phyloP scores from a whole-genome alignment of 2,113 vertebrate genomes.

The Syrmaticus mikado region DNA sequence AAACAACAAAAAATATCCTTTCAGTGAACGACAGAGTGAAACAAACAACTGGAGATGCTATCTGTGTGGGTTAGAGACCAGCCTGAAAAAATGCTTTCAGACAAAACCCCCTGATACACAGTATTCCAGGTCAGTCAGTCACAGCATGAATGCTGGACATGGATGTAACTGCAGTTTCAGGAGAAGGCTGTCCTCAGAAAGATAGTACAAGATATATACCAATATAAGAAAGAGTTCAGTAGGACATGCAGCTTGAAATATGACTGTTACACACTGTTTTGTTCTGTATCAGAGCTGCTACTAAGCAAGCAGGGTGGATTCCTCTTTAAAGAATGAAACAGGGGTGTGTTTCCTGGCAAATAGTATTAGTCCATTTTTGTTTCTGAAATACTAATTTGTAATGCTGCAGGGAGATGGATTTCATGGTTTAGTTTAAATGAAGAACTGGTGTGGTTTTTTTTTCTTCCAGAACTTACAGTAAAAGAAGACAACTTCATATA shows the following conservation, averaged over 20 bases:
- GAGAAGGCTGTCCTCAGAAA: neutral
- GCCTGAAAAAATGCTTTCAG: neutral
- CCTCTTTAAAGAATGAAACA: neutral
- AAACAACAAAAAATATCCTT: neutral
- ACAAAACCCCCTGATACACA: neutral
- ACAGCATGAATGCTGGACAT: neutral
- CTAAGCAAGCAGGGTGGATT: fast-evolving
- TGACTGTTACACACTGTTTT: neutral
- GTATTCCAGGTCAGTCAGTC: neutral
- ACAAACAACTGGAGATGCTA: neutral
- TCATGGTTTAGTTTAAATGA: neutral
- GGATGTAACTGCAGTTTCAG: neutral
- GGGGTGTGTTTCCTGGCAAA: neutral
- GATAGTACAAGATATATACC: neutral
- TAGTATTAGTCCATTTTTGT: neutral
- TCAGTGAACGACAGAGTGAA: neutral
- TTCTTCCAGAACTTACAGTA: neutral
- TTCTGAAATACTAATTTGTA: neutral
- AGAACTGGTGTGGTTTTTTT: neutral
- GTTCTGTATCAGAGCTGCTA: neutral
- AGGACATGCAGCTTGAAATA: neutral
- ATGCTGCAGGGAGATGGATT: neutral
- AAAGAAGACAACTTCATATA: neutral
- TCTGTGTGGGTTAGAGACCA: neutral
- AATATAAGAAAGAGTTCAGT: neutral